Evolutionary conservation across 2,888 invertebrate genomes (phyloP).

Genomic region (Drosophila nigricruria): DNA sequence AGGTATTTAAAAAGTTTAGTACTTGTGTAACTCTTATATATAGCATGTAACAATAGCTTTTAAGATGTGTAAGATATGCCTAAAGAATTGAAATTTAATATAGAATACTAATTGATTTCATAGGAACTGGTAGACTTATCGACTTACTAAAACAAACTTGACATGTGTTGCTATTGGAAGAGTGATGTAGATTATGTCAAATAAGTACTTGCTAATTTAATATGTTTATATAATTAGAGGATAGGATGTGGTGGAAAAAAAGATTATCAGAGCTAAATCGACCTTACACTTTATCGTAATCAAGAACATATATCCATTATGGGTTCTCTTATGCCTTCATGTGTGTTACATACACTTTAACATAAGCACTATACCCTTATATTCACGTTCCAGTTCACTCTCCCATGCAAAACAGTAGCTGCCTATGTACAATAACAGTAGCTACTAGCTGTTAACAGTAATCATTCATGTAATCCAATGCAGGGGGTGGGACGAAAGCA

Average conservation of each 20-base stretch:
- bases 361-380: neutral
- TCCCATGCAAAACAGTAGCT: conserved; percentile 1
- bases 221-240: no score
- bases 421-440: neutral
- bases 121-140: no score
- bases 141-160: no score
- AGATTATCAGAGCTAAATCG: no score
- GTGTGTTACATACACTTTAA: neutral
- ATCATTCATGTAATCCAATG: neutral
- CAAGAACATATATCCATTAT: neutral
- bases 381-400: neutral
- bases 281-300: neutral
- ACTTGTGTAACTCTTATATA: no score
- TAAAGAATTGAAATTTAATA: no score
- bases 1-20: neutral
- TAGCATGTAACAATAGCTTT: neutral
- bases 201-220: no score
- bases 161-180: no score
- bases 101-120: no score
- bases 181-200: no score
- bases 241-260: no score
- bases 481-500: neutral
- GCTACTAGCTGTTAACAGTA: conserved; percentile 22
- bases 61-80: neutral
- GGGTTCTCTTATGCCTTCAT: neutral